Conservation (phyloP, 2,888 invertebrate genomes). For the Sarcophaga carnaria region DNA sequence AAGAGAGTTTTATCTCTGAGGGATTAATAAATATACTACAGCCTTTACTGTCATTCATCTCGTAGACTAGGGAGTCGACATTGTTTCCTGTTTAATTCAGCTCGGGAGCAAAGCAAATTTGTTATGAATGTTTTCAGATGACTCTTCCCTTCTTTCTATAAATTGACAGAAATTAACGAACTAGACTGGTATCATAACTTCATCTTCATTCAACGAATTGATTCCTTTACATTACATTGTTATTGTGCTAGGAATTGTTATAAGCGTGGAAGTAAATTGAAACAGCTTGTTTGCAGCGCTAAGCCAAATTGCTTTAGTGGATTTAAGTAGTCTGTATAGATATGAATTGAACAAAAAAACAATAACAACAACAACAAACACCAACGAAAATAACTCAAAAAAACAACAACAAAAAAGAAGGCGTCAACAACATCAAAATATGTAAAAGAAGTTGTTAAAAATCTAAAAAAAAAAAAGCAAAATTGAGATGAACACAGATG, state of each 20-base stretch:
- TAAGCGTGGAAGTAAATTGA: constrained; percentile 65
- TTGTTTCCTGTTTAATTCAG: too few species aligned
- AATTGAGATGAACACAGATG: constrained; percentile 67
- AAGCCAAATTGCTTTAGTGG: constrained; percentile 70
- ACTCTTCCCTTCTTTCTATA: too few species aligned
- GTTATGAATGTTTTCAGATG: too few species aligned
- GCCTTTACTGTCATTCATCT: too few species aligned
- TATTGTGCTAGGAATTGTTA: constrained; percentile 12
- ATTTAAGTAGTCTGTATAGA: constrained; percentile 64
- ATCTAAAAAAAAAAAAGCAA: constrained; percentile 1
- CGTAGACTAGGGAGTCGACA: too few species aligned
- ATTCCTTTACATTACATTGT: constrained; percentile 25
- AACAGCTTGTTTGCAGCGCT: constrained; percentile 67
- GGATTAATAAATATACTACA: too few species aligned
- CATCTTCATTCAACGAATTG: neutral
- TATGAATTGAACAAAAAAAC: constrained; percentile 28
- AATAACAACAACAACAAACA: constrained; percentile 13
- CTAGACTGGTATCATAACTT: too few species aligned
- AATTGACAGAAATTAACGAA: too few species aligned
- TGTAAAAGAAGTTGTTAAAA: constrained; percentile 61
- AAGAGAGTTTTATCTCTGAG: too few species aligned
- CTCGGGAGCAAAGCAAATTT: too few species aligned
- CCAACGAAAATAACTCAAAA: too few species aligned
- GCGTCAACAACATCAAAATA: constrained; percentile 65
- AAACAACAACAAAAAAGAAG: constrained; percentile 36